Base-by-base conservation (phyloP, 1,140 invertebrate species). In the Arctopsyche grandis region DNA sequence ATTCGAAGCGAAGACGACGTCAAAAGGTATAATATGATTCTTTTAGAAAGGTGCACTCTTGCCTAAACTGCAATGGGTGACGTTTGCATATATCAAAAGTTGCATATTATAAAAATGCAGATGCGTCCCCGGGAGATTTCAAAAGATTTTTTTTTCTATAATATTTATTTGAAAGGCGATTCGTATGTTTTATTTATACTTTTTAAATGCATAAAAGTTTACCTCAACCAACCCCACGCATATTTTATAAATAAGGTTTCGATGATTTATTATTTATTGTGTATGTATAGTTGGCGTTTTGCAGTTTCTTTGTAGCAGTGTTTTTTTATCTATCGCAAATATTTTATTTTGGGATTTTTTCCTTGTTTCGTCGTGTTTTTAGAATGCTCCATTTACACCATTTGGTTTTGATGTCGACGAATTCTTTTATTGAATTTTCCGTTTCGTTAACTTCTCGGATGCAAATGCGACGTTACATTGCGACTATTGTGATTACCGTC, bases 241-340 rank as follows among this genome's bases (percentile, higher is more conserved):
- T 60, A 60, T 60, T 60, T 60, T 60, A 38, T 38, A 38, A 60
- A 60, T 60, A 60, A 60, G 21, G 56, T 60, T 60, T 60, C 1
- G 56, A 60, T 60, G 56, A 60, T 60, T 60, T 60, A 60, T 60
- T 60, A 9, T 21, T 60, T 60, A 60, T 60, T 60, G 7, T 16
- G 56, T 60, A 16, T 19, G 9, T 60, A 60, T 60, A 7, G 29
- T 38, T 38, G n/a, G 29, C 29, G 7, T 38, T 38, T 38, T 38
- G 1, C 29, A 1, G 29, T 38, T 19, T 60, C 56, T 60, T 60
- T 60, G 19, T 60, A 19, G 56, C 56, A 21, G 19, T 60, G 56
- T 60, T 60, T 60, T n/a, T 60, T 60, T 19, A 60, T 60, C 56
- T 19, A 21, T 19, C 56, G 56, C 19, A 60, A 60, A 60, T 60